Evolutionary conservation across 1,140 invertebrate genomes (phyloP).

Genomic region (Tetragonula clypearis): DNA sequence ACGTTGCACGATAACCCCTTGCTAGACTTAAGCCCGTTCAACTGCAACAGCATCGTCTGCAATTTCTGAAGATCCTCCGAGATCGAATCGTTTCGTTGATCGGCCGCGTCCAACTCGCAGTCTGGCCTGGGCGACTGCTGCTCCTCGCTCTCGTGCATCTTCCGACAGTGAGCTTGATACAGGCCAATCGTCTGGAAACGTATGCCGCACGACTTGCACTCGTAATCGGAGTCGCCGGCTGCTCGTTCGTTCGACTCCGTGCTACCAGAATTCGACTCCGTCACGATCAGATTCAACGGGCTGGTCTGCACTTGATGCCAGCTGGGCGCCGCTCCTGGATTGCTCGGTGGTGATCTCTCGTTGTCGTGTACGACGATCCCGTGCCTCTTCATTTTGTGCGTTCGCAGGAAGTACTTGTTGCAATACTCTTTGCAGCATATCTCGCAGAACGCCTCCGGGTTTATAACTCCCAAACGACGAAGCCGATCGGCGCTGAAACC

Average conservation of each 20-base stretch:
- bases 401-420: constrained; percentile 96
- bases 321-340: constrained; percentile 72
- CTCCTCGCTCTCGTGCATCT: constrained; percentile 78
- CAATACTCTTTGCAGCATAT: constrained; percentile 97
- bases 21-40: constrained; percentile 88
- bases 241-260: constrained; percentile 73
- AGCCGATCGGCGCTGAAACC: constrained; percentile 87
- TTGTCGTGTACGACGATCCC: constrained; percentile 85
- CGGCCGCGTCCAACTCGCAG: constrained; percentile 58
- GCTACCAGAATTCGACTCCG: constrained; percentile 72
- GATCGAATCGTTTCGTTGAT: constrained; percentile 83
- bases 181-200: constrained; percentile 83
- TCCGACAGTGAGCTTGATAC: constrained; percentile 81
- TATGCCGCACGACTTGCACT: constrained; percentile 83
- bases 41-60: constrained; percentile 94
- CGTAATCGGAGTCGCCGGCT: constrained; percentile 73
- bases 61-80: constrained; percentile 93
- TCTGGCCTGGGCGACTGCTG: constrained; percentile 75
- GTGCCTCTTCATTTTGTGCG: constrained; percentile 94
- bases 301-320: constrained; percentile 84
- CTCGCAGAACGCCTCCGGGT: constrained; percentile 95
- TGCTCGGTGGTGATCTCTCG: constrained; percentile 78
- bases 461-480: constrained; percentile 89
- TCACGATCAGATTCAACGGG: constrained; percentile 85
- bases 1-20: constrained; percentile 83